Evolutionary conservation across 1,140 invertebrate genomes (phyloP).

Genomic region (Eupristina koningsbergeri): DNA sequence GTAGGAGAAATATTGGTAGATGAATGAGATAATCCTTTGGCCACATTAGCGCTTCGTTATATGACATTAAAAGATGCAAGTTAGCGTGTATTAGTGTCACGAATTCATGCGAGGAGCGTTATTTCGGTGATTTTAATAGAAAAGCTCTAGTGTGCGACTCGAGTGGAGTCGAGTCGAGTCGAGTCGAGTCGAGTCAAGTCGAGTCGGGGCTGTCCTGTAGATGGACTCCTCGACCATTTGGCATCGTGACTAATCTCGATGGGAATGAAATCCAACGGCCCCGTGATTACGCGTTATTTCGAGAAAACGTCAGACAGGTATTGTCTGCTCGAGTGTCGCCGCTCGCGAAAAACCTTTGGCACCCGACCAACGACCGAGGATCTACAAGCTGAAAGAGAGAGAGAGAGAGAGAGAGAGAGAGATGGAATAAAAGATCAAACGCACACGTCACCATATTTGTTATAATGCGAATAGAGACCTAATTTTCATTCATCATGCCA

Average conservation of each 20-base stretch:
- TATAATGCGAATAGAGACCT: neutral
- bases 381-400: neutral
- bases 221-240: constrained; percentile 34
- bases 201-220: neutral
- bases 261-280: neutral
- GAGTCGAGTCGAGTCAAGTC: too few relatives aligned
- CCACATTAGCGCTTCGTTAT: neutral
- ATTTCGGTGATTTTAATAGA: constrained; percentile 37
- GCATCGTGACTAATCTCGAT: constrained; percentile 44
- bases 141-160: too few relatives aligned
- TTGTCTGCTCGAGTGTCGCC: constrained; percentile 54
- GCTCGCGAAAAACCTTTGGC: constrained; percentile 55
- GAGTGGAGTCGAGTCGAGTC: too few relatives aligned
- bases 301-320: constrained; percentile 58
- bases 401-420: neutral
- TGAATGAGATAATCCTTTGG: neutral
- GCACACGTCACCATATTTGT: neutral
- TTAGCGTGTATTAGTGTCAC: constrained; percentile 3
- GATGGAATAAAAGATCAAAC: neutral
- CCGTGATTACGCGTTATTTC: constrained; percentile 56
- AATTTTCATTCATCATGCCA: constrained; percentile 64
- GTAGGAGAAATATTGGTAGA: neutral
- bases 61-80: neutral
- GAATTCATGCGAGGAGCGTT: neutral
- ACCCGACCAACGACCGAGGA: constrained; percentile 47